Evolutionary conservation across 1,140 invertebrate species (phyloP).

Genomic region (Papilio glaucus): DNA sequence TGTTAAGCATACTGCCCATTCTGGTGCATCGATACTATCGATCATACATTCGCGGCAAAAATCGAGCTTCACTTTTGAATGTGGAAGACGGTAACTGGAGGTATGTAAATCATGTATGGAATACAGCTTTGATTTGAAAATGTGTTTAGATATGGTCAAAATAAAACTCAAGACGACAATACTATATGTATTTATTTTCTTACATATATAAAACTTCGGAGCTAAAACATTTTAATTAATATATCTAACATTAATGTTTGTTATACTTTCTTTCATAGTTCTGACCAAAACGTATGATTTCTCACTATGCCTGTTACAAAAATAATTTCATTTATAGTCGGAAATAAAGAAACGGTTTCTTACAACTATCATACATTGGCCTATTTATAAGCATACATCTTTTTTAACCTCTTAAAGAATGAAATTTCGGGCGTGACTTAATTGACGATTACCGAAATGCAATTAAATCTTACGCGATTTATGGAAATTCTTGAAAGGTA

Average conservation of each 20-base stretch:
- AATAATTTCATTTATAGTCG: constrained; percentile 69
- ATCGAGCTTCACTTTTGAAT: too few species aligned
- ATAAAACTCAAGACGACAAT: constrained; percentile 49
- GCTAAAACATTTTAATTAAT: constrained; percentile 77
- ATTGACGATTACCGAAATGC: constrained; percentile 49
- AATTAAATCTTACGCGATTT: constrained; percentile 12
- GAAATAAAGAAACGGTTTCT: constrained; percentile 49
- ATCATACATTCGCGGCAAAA: too few species aligned
- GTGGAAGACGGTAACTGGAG: too few species aligned
- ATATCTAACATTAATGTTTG: constrained; percentile 73
- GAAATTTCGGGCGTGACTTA: constrained; percentile 41
- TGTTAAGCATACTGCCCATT: too few species aligned
- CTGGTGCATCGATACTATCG: too few species aligned
- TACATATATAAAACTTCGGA: constrained; percentile 66
- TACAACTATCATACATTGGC: constrained; percentile 43
- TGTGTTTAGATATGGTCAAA: background rate
- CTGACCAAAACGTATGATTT: constrained; percentile 53
- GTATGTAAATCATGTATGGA: too few species aligned
- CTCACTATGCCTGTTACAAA: constrained; percentile 70
- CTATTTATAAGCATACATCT: constrained; percentile 40
- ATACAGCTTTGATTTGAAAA: too few species aligned
- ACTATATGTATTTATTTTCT: constrained; percentile 70
- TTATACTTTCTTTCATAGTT: constrained; percentile 69
- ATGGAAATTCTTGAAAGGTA: background rate
- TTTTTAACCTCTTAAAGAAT: constrained; percentile 39